Conservation (phyloP, 2,888 invertebrate species). For the Polyommatus icarus region DNA sequence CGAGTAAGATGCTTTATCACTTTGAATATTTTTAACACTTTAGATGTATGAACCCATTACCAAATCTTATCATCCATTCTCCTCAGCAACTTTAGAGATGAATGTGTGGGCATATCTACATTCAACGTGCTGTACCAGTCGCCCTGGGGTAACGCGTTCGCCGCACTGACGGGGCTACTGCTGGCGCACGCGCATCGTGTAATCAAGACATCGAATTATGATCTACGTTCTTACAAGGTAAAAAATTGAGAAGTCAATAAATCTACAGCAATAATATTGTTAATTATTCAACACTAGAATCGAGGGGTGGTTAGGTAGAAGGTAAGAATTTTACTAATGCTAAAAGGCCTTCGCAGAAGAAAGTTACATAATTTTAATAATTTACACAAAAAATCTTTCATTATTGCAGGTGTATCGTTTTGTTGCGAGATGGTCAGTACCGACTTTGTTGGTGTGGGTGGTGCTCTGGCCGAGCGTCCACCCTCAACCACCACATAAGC, state of each 20-base stretch:
- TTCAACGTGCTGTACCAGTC: conserved; percentile 75
- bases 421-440: conserved; percentile 49
- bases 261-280: no score
- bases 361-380: no score
- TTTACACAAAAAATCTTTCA: not conserved
- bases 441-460: not conserved
- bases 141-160: conserved; percentile 69
- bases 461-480: conserved; percentile 50
- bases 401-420: conserved; percentile 52
- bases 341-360: no score
- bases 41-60: not conserved
- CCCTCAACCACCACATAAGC: conserved; percentile 42
- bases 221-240: not conserved
- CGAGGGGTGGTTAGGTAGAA: no score
- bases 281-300: no score
- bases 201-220: conserved; percentile 47
- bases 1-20: conserved; percentile 53
- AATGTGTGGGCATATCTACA: conserved; percentile 58
- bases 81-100: conserved; percentile 52
- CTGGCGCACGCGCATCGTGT: conserved; percentile 62
- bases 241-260: conserved; percentile 36
- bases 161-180: conserved; percentile 64
- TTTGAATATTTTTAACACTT: no score
- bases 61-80: not conserved
- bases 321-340: no score